Base-by-base conservation (phyloP, 2,113 vertebrate species). In the Hippocampus mohnikei region DNA sequence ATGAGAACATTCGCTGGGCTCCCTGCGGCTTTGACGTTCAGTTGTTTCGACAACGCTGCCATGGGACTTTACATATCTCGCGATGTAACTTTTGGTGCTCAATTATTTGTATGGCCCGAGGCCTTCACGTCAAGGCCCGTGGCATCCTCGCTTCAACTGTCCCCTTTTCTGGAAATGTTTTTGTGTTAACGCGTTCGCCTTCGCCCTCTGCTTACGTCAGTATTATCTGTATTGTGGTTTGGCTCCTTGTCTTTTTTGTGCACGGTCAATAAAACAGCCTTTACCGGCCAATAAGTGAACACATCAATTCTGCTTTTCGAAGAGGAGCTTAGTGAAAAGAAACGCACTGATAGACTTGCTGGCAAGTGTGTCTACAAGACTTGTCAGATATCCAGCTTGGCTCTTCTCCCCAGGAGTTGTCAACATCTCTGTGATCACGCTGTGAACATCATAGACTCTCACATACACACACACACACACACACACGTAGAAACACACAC, bases 321-420 rank as follows among this genome's bases (percentile, higher is more conserved):
- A 8, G 41, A 46, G 37, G 11, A 73, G 70, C 76, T 69, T 69
- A 50, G n/a, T 60, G 62, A 53, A 10, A 46, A 46, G 42, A 18
- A 69, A 69, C 29, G 58, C 68, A 33, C 48, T 72, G 77, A 80
- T 67, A 76, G 71, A 64, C 76, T 71, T 66, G 56, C 53, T 70
- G 69, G 70, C 77, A 53, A 42, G 61, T 46, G 68, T 65, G 78
- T 84, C 79, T 80, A 75, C 85, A 85, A 81, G 65, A 69, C 53
- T 69, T 73, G 81, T 75, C 79, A 82, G 52, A 69, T 25, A 48
- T 68, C 74, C 78, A 76, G 71, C 61, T 71, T 67, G 74, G 65
- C 67, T 78, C 67, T 76, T 80, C 75, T 58, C 53, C 48, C 42
- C 69, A 53, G 67, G 66, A 79, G 48, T 16, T 77, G 77, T 77